These are phyloP conservation scores for Sinonovacula constricta DNA, from an alignment of 1,140 invertebrate genomes.

Conservation along the genomic window DNA sequence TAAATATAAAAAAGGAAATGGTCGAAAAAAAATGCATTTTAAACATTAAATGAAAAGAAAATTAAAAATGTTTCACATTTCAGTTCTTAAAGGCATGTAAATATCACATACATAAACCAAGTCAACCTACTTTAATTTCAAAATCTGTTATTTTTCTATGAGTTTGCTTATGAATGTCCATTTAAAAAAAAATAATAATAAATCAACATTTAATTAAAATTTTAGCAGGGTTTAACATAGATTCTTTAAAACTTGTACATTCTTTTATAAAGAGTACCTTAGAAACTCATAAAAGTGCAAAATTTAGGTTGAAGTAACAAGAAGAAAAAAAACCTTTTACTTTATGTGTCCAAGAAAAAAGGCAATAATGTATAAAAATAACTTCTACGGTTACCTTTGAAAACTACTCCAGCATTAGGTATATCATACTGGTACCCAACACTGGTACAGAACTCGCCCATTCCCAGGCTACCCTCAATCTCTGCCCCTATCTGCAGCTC, in stretches of 20 bases:
- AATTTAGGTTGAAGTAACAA: not conserved
- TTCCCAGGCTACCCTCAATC: slow-evolving; percentile 81
- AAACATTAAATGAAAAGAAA: not conserved
- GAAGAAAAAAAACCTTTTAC: not conserved
- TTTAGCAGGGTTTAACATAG: not conserved
- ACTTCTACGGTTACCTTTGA: slow-evolving; percentile 86
- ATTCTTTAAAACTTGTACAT: too few species aligned
- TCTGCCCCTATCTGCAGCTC: slow-evolving; percentile 87
- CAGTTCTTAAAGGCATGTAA: not conserved
- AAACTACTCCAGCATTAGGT: slow-evolving; percentile 95
- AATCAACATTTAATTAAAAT: too few species aligned
- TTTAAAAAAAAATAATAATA: too few species aligned
- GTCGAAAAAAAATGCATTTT: not conserved
- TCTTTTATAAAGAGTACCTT: not conserved
- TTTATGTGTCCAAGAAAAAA: not conserved
- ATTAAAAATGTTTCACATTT: too few species aligned
- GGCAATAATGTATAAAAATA: not conserved
- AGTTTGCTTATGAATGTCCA: too few species aligned
- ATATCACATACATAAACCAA: too few species aligned
- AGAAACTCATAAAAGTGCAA: not conserved
- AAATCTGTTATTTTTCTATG: too few species aligned
- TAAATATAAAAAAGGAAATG: not conserved
- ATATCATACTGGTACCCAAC: slow-evolving; percentile 98
- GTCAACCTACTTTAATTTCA: too few species aligned
- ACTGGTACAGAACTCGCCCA: slow-evolving; percentile 94